Evolutionary conservation across 2,888 invertebrate genomes (phyloP).

Genomic region (Caenorhabditis macrosperma): DNA sequence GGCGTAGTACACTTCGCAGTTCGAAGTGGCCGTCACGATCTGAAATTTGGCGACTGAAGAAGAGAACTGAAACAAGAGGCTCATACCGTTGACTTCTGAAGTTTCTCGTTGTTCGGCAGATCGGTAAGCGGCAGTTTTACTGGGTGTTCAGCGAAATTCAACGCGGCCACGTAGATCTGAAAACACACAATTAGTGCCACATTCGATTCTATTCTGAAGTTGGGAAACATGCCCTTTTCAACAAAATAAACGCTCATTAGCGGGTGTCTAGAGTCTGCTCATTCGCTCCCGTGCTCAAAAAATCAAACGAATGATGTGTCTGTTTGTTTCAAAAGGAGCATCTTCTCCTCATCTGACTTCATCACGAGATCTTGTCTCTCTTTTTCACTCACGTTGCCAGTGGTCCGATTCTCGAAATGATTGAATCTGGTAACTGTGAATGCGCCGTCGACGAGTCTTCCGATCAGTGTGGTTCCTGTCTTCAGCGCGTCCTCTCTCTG

Average conservation of each 20-base stretch:
- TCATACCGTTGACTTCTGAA: constrained; percentile 58
- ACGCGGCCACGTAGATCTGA: constrained; percentile 72
- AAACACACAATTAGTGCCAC: constrained; percentile 6
- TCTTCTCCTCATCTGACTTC: no score
- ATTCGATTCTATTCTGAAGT: no score
- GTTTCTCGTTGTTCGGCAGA: constrained; percentile 61
- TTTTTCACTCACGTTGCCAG: constrained; percentile 60
- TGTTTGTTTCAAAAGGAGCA: background rate
- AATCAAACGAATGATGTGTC: background rate
- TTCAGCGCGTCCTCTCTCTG: constrained; percentile 69
- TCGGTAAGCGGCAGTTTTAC: constrained; percentile 66
- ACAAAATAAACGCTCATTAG: background rate
- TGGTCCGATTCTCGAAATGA: constrained; percentile 62
- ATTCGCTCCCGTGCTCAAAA: no score
- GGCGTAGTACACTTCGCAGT: constrained; percentile 58
- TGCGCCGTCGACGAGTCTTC: constrained; percentile 65
- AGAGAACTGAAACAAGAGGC: background rate
- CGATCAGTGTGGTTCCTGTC: constrained; percentile 61
- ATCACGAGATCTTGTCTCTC: background rate
- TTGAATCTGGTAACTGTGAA: constrained; percentile 75
- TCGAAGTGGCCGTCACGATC: constrained; percentile 70
- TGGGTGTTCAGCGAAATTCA: constrained; percentile 68
- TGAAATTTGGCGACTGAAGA: constrained; percentile 11
- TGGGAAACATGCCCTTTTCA: background rate
- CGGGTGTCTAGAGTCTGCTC: no score